Conservation (phyloP, 1,140 invertebrate species). For the Polypedilum vanderplanki region DNA sequence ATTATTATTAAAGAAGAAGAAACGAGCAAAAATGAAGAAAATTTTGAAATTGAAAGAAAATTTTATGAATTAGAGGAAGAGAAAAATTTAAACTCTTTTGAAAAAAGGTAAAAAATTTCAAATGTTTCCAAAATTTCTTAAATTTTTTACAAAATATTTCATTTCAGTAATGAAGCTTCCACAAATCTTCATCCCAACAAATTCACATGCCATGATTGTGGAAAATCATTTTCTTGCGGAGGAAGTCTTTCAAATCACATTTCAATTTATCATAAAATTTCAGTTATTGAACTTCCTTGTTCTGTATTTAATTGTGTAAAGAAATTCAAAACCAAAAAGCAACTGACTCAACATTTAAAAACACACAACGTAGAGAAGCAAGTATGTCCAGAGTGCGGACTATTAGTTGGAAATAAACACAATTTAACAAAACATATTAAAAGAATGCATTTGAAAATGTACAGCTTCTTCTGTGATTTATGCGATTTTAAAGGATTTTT, state of each 20-base stretch:
- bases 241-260: not conserved
- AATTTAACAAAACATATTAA: not conserved
- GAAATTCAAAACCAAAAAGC: not conserved
- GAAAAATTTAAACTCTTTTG: not conserved
- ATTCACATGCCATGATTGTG: not conserved
- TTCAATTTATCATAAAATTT: not conserved
- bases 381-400: not conserved
- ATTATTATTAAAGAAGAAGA: not conserved
- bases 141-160: not conserved
- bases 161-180: not conserved
- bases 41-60: not conserved
- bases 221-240: not conserved
- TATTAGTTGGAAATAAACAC: not conserved
- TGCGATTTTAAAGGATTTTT: not conserved
- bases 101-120: not conserved
- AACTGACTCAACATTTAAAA: not conserved
- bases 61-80: not conserved
- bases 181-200: not conserved
- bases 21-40: not conserved
- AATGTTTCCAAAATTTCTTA: not conserved
- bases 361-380: not conserved
- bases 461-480: conserved; percentile 3
- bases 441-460: not conserved
- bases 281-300: not conserved
- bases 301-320: not conserved